Evolutionary conservation across 2,113 vertebrate genomes (phyloP).

Genomic region (Pelusios castaneus): DNA sequence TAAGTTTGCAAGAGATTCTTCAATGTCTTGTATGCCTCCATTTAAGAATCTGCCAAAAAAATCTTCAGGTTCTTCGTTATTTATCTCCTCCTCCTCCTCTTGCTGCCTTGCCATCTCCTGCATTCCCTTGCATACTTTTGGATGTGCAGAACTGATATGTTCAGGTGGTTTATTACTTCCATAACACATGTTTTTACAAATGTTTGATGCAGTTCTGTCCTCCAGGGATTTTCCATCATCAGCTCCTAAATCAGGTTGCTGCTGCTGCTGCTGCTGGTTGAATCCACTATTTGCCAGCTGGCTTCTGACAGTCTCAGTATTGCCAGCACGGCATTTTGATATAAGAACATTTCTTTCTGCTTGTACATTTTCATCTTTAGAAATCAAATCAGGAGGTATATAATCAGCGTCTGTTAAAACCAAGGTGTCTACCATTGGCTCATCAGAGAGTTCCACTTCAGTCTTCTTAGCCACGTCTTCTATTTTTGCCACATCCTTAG

Average conservation of each 20-base stretch:
- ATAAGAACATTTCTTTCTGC: slow-evolving; percentile 54
- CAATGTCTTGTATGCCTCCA: slow-evolving; percentile 70
- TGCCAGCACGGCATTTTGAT: slow-evolving; percentile 41
- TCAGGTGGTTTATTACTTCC: slow-evolving; percentile 39
- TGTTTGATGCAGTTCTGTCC: slow-evolving; percentile 34
- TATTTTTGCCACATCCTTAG: slow-evolving; percentile 55
- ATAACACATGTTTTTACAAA: not conserved
- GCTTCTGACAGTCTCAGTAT: slow-evolving; percentile 36
- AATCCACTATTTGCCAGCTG: slow-evolving; percentile 58
- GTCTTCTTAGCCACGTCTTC: slow-evolving; percentile 31
- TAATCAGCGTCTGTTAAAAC: slow-evolving; percentile 41
- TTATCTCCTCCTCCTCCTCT: slow-evolving; percentile 71
- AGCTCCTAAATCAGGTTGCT: slow-evolving; percentile 14
- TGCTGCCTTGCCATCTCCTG: slow-evolving; percentile 67
- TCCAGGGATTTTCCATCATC: slow-evolving; percentile 46
- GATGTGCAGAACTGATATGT: not conserved
- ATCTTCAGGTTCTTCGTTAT: slow-evolving; percentile 73
- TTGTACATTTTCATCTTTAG: slow-evolving; percentile 55
- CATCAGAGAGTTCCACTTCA: slow-evolving; percentile 1
- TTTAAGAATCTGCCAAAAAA: slow-evolving; percentile 76
- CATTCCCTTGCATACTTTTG: slow-evolving; percentile 29
- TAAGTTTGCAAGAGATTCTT: slow-evolving; percentile 59
- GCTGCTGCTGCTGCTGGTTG: slow-evolving; percentile 59
- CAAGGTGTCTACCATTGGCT: slow-evolving; percentile 64
- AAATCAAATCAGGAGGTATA: slow-evolving; percentile 40